Evolutionary conservation across 2,888 invertebrate species (phyloP).

Genomic region (Pseudoips prasinana): DNA sequence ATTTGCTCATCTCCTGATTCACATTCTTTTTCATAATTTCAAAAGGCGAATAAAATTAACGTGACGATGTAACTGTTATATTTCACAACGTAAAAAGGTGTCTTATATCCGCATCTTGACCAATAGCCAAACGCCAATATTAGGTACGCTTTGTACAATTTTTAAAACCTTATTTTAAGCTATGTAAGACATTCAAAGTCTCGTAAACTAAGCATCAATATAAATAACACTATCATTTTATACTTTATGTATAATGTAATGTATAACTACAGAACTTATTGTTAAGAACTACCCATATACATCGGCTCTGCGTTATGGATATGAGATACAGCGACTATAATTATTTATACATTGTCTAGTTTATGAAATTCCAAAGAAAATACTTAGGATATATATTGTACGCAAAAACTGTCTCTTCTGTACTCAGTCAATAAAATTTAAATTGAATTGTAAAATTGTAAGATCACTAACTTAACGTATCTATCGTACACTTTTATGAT

Average conservation of each 20-base stretch:
- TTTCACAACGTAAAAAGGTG: no score
- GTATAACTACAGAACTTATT: slow-evolving; percentile 73
- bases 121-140: slow-evolving; percentile 71
- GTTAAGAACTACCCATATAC: slow-evolving; percentile 66
- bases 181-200: slow-evolving; percentile 73
- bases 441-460: slow-evolving; percentile 68
- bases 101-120: slow-evolving; percentile 1
- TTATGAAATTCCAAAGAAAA: slow-evolving; percentile 54
- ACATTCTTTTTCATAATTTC: slow-evolving; percentile 7
- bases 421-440: slow-evolving; percentile 71
- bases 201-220: slow-evolving; percentile 76
- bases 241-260: slow-evolving; percentile 70
- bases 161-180: slow-evolving; percentile 66
- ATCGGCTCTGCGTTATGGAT: slow-evolving; percentile 61
- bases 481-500: slow-evolving; percentile 66
- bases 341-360: slow-evolving; percentile 66
- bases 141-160: slow-evolving; percentile 58
- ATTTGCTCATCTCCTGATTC: slow-evolving; percentile 30
- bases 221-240: slow-evolving; percentile 77
- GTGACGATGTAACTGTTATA: no score
- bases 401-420: slow-evolving; percentile 59
- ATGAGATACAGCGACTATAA: slow-evolving; percentile 63
- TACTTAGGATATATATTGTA: slow-evolving; percentile 63
- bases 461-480: slow-evolving; percentile 63
- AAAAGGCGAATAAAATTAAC: slow-evolving; percentile 6